Conservation (phyloP, 2,113 vertebrate genomes). For the Chaenocephalus aceratus region DNA sequence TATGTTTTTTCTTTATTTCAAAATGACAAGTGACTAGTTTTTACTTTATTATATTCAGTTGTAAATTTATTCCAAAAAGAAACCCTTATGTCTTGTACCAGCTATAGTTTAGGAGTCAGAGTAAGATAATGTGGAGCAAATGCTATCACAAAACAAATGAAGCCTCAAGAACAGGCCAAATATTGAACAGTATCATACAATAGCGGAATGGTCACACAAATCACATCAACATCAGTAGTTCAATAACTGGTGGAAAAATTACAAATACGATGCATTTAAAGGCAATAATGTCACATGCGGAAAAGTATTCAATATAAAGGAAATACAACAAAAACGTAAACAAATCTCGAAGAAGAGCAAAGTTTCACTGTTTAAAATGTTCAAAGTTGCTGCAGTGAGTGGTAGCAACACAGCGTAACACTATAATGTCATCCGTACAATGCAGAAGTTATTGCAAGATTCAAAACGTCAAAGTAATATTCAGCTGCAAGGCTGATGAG, state of each 20-base stretch:
- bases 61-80: conserved; percentile 51
- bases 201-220: conserved; percentile 18
- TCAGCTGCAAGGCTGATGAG: conserved; percentile 31
- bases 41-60: neutral
- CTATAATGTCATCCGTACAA: conserved; percentile 4
- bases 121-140: conserved; percentile 33
- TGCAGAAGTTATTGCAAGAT: neutral
- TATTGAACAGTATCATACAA: conserved; percentile 47
- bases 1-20: neutral
- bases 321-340: conserved; percentile 12
- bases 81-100: neutral
- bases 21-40: neutral
- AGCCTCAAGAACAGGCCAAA: conserved; percentile 35
- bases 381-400: conserved; percentile 24
- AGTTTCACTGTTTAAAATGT: conserved; percentile 1
- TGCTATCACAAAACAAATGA: conserved; percentile 8
- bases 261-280: conserved; percentile 19
- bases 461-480: conserved; percentile 26
- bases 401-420: neutral
- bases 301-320: conserved; percentile 22
- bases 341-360: conserved; percentile 21
- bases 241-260: conserved; percentile 44
- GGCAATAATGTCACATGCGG: conserved; percentile 17
- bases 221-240: conserved; percentile 69
- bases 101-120: conserved; percentile 27